phyloP scores from a whole-genome alignment of 2,888 invertebrate genomes.

The Polylopha cassiicola region DNA sequence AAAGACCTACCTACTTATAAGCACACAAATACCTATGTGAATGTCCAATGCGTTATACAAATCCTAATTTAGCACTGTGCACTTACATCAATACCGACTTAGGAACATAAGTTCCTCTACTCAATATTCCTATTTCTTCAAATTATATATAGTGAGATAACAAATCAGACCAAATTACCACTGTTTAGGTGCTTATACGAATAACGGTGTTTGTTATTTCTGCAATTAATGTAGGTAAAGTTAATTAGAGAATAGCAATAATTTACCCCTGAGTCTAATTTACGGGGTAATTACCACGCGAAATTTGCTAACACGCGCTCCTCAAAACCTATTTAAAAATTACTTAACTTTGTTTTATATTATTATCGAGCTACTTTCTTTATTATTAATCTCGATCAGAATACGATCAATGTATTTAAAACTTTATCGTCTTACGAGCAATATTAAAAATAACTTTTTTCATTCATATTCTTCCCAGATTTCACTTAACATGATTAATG shows the following conservation, averaged over 20 bases:
- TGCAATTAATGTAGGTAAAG: conserved; percentile 27
- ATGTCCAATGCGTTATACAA: too few relatives aligned
- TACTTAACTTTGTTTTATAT: too few relatives aligned
- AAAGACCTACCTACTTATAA: too few relatives aligned
- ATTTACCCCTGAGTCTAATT: conserved; percentile 27
- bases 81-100: too few relatives aligned
- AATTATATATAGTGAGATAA: conserved; percentile 10
- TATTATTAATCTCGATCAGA: too few relatives aligned
- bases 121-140: conserved; percentile 5
- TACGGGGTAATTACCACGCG: conserved; percentile 27
- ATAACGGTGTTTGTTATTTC: conserved; percentile 26
- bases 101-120: too few relatives aligned
- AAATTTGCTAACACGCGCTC: too few relatives aligned
- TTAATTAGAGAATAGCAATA: conserved; percentile 33
- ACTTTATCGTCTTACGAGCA: not conserved
- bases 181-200: conserved; percentile 13
- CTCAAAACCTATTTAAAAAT: too few relatives aligned
- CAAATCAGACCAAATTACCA: conserved; percentile 13
- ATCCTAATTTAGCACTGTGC: too few relatives aligned
- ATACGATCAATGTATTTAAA: too few relatives aligned
- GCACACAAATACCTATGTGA: too few relatives aligned
- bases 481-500: conserved; percentile 9
- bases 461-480: conserved; percentile 1
- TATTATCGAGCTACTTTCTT: too few relatives aligned
- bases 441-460: conserved; percentile 11